Evolutionary conservation across 2,113 vertebrate genomes (phyloP), one percentile per base, ranked within the genome.

Genomic region (Fulmarus glacialis): DNA sequence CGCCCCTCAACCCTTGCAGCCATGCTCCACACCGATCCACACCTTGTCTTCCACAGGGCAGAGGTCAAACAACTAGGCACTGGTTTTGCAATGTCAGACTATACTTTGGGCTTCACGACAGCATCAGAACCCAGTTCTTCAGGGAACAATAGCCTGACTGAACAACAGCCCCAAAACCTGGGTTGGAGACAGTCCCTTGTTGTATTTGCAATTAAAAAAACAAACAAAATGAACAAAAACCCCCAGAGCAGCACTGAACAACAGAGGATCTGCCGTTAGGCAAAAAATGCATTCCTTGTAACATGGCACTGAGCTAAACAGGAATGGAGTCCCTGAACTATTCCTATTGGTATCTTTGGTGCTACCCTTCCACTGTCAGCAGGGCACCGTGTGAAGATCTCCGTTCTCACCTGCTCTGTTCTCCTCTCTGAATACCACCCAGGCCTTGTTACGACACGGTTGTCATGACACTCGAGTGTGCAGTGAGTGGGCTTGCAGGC

Each of bases 11-110:
- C 14, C 79, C 59, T 7, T 3, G 32, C 7, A 12, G 50, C 42
- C 30, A 5, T 0, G 8, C 56, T 38, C 68, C 30, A 19, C 9
- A 24, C 1, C 2, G 16, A 52, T 11, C 59, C 6, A 1, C 1
- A 0, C 42, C 60, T 59, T 5, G 1, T 21, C 48, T 38, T 66
- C 32, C 56, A 5, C 22, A 2, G 19, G 50, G 26, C 56, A 12
- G 50, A 62, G 59, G 63, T 9, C 11, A 22, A 83, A 27, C 40
- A 26, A 71, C 36, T 0, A 86, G 93, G 92, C 82, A 72, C 52
- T 3, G 77, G 34, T 34, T 78, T 38, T 38, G 84, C 84, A 58
- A 36, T 7, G 60, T n/a, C 75, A 80, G 30, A 22, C 26, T 26
- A 6, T 2, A 58, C n/a, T 34, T 19, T 14, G 3, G 27, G 74